Conservation (phyloP, 2,888 invertebrate genomes). For the Pseudoips prasinana region DNA sequence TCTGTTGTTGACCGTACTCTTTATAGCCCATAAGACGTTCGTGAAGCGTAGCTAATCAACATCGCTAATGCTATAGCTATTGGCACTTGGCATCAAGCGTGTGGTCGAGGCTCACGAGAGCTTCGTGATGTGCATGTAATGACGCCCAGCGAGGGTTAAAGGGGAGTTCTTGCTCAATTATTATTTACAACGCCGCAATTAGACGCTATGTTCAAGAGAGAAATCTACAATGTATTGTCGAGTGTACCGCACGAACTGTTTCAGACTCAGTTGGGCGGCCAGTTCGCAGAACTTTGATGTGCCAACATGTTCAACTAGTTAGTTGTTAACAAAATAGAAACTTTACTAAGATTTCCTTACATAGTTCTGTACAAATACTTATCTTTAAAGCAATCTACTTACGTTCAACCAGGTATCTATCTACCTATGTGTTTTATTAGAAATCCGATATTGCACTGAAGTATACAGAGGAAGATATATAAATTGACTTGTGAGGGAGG, state of each 20-base stretch:
- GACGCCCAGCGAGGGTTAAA: slow-evolving; percentile 8
- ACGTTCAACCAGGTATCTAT: too few relatives aligned
- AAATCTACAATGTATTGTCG: slow-evolving; percentile 13
- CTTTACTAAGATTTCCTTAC: slow-evolving; percentile 5
- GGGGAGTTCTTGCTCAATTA: slow-evolving; percentile 10
- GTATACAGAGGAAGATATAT: slow-evolving; percentile 19
- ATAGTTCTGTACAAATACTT: slow-evolving; percentile 1
- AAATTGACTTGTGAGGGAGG: slow-evolving; percentile 26
- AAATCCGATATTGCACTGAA: slow-evolving; percentile 14
- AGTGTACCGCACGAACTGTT: slow-evolving; percentile 10
- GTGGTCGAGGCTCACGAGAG: slow-evolving; percentile 7
- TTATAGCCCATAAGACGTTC: slow-evolving; percentile 1
- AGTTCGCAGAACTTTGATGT: slow-evolving; percentile 19
- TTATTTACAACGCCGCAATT: slow-evolving; percentile 14
- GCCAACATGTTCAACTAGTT: slow-evolving; percentile 24
- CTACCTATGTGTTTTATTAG: slow-evolving; percentile 5
- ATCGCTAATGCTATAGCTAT: slow-evolving; percentile 27
- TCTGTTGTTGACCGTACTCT: too few relatives aligned
- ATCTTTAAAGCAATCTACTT: neutral
- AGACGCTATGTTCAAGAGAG: slow-evolving; percentile 1
- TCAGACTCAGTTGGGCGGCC: slow-evolving; percentile 3
- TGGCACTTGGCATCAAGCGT: slow-evolving; percentile 7
- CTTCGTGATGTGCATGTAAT: slow-evolving; percentile 12
- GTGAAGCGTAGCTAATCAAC: slow-evolving; percentile 22
- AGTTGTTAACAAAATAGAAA: slow-evolving; percentile 1